Evolutionary conservation across 2,888 invertebrate species (phyloP).

Genomic region (Hoplodrina blanda): DNA sequence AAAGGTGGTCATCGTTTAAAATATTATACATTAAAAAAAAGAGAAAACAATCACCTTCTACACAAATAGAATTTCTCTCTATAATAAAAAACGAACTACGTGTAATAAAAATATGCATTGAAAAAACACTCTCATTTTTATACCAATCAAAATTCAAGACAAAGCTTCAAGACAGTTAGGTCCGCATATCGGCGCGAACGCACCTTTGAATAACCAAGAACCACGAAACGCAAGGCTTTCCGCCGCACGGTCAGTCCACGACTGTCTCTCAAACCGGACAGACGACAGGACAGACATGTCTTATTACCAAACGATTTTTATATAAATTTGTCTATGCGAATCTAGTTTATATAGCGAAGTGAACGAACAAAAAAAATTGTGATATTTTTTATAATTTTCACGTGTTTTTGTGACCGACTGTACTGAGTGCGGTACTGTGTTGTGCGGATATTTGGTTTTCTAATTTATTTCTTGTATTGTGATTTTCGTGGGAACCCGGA

Average conservation of each 20-base stretch:
- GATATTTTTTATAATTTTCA: constrained; percentile 44
- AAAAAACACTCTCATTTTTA: constrained; percentile 85
- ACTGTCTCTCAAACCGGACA: constrained; percentile 85
- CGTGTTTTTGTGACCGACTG: constrained; percentile 64
- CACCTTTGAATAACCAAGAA: constrained; percentile 83
- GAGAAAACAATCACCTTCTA: neutral
- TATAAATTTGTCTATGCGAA: constrained; percentile 65
- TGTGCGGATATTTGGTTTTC: constrained; percentile 69
- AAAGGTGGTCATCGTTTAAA: neutral
- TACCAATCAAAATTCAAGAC: constrained; percentile 82
- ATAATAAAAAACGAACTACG: constrained; percentile 46
- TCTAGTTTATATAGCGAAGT: constrained; percentile 69
- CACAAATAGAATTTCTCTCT: constrained; percentile 11
- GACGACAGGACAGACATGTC: constrained; percentile 83
- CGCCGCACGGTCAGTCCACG: constrained; percentile 83
- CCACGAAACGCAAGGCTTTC: constrained; percentile 79
- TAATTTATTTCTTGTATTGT: constrained; percentile 67
- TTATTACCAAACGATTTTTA: constrained; percentile 63
- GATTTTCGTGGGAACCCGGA: constrained; percentile 69
- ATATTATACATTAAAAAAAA: neutral
- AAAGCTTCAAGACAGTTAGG: constrained; percentile 87
- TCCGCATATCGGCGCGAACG: constrained; percentile 80
- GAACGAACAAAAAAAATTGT: constrained; percentile 56
- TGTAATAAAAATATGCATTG: constrained; percentile 60
- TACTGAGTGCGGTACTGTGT: constrained; percentile 65